A percentile compares a stretch with the other conserved stretches of the same genome.
Evolutionary conservation across 2,797 vertebrate species (phyloP).

Genomic region (Hyperoplus lanceolatus): DNA sequence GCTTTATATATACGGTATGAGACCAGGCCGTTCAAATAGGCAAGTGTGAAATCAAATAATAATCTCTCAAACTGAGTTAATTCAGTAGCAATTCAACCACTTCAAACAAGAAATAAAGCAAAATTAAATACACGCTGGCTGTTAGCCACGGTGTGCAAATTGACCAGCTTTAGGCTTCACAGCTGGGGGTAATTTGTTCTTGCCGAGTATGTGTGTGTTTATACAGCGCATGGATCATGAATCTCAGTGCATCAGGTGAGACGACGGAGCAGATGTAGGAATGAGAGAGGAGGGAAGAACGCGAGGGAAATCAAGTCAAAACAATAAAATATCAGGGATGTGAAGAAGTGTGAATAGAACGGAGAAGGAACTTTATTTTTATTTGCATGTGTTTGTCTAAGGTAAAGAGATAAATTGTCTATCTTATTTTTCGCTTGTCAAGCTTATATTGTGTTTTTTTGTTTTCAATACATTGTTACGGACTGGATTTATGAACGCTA

Average conservation of each 20-base stretch:
- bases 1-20: background rate
- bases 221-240: conserved; percentile 6
- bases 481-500: background rate
- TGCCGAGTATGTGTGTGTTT: background rate
- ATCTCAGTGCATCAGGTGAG: conserved; percentile 39
- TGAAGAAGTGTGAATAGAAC: background rate
- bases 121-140: conserved; percentile 30
- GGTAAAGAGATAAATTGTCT: background rate
- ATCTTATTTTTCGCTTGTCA: background rate
- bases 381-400: background rate
- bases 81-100: conserved; percentile 21
- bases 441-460: background rate
- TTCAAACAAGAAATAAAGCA: conserved; percentile 38
- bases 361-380: background rate
- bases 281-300: background rate
- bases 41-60: conserved; percentile 31
- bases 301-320: background rate
- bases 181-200: conserved; percentile 52
- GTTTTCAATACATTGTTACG: background rate
- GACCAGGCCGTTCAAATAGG: background rate
- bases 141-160: conserved; percentile 30
- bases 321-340: background rate
- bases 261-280: conserved; percentile 12
- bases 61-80: conserved; percentile 20
- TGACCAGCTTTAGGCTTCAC: conserved; percentile 45